A percentile compares a stretch with the other conserved stretches of the same genome.
These are phyloP conservation scores for Norana najaformis DNA, from an alignment of 2,888 invertebrate species.

Conservation along the genomic window DNA sequence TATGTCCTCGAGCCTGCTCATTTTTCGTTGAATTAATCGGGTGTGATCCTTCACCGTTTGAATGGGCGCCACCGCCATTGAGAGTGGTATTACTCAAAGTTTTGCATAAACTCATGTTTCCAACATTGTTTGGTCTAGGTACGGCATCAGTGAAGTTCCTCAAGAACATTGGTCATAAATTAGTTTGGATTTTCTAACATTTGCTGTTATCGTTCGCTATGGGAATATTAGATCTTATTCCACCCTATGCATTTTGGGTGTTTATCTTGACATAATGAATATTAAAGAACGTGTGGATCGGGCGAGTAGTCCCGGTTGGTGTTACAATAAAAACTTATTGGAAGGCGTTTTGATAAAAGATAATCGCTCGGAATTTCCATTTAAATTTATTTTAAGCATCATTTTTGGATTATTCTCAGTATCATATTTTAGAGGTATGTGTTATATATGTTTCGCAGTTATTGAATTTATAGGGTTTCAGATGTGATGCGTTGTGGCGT, in stretches of 20 bases:
- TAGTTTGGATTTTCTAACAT: too few species aligned
- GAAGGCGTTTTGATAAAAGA: conserved; percentile 13
- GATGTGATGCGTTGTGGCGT: neutral
- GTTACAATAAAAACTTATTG: conserved; percentile 1
- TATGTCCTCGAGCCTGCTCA: too few species aligned
- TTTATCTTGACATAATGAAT: neutral
- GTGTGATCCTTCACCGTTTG: too few species aligned
- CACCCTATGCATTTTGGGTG: neutral
- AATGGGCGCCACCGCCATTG: too few species aligned
- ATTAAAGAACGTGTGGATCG: neutral
- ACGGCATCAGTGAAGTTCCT: too few species aligned
- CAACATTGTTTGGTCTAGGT: too few species aligned
- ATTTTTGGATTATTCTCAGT: neutral
- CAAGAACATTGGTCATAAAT: too few species aligned
- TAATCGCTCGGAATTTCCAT: conserved; percentile 13
- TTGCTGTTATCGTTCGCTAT: too few species aligned
- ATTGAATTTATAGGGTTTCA: neutral
- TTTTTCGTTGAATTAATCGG: too few species aligned
- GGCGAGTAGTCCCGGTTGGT: neutral
- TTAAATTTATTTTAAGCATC: neutral
- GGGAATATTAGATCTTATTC: neutral
- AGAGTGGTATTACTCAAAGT: too few species aligned
- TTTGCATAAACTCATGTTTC: too few species aligned
- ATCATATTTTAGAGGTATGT: neutral
- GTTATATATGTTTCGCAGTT: neutral